Base-by-base conservation (phyloP, 2,797 vertebrate genomes). In the Jordanella pulchra region DNA sequence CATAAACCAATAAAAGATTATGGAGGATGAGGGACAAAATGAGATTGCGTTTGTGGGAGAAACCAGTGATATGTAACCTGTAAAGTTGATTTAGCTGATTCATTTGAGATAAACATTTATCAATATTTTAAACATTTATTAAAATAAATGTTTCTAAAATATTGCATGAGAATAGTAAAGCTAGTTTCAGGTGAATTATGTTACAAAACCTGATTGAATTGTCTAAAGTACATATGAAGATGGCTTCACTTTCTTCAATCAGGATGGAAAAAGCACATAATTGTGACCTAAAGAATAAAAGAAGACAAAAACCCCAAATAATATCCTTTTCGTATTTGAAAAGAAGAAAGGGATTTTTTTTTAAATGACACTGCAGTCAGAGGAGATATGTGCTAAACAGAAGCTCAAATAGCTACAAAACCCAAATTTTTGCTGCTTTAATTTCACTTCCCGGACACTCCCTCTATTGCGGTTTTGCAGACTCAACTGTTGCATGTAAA, bases 401-500 rank as follows among this genome's bases (percentile, higher is more conserved):
- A 51, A 70, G 77, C 74, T 81, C 53, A 44, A 79, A 73, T 56
- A 73, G 42, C 27, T 2, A 14, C 55, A 61, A 72, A 79, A 55
- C 78, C 72, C 69, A 65, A n/a, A 42, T 47, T 39, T 35, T 11
- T 56, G 65, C n/a, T 71, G 75, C 27, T 80, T 84, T 30, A 67
- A 74, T 78, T 79, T 77, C 77, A 56, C 55, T 30, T 78, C 82
- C 53, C 80, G 78, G 23, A 69, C 66, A 56, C 64, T 56, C 45
- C 72, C 80, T 79, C 75, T 65, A 58, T 70, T 78, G 76, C 83
- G 73, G 73, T 78, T 68, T 74, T 74, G 84, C 69, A 48, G 55
- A 60, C 69, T 56, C 80, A 78, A 71, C 71, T 72, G 4, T 64
- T 75, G 73, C 72, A 75, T 71, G 60, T 58, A 81, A 78, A 86